Evolutionary conservation across 2,888 invertebrate genomes (phyloP).

Genomic region (Lasioglossum morio): DNA sequence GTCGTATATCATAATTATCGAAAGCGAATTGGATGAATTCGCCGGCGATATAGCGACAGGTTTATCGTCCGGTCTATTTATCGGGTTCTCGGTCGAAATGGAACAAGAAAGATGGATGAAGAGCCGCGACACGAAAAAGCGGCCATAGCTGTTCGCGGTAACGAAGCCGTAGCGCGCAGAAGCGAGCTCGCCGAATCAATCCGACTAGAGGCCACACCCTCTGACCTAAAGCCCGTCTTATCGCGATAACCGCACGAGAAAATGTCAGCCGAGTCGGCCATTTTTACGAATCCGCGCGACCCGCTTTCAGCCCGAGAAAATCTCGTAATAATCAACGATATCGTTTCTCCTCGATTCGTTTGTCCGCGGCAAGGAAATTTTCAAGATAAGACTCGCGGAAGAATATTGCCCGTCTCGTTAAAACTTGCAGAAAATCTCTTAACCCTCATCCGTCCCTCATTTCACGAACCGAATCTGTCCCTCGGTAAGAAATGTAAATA

Average conservation of each 20-base stretch:
- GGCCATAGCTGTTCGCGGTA: slow-evolving; percentile 75
- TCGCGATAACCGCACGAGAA: slow-evolving; percentile 70
- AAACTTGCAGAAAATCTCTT: no score
- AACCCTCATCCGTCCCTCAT: no score
- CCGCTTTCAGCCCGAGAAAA: slow-evolving; percentile 25
- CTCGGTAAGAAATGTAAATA: no score
- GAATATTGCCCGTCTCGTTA: no score
- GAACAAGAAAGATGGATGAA: slow-evolving; percentile 63
- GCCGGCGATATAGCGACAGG: slow-evolving; percentile 45
- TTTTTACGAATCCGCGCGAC: slow-evolving; percentile 22
- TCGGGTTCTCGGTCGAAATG: slow-evolving; percentile 41
- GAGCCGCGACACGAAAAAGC: slow-evolving; percentile 58
- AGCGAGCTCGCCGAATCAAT: slow-evolving; percentile 83
- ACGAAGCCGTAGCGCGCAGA: slow-evolving; percentile 80
- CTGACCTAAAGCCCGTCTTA: slow-evolving; percentile 81
- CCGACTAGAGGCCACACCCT: slow-evolving; percentile 83
- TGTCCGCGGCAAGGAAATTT: background rate
- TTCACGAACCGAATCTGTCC: no score
- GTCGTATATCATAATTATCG: slow-evolving; percentile 62
- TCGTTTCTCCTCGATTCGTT: background rate
- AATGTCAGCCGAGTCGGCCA: slow-evolving; percentile 69
- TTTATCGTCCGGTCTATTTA: slow-evolving; percentile 60
- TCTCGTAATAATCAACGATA: background rate
- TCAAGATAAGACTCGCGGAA: background rate
- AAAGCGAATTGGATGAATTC: slow-evolving; percentile 48